Percentiles rank a stretch among this genome's conserved stretches.
These are phyloP conservation scores for Temnopleurus reevesii DNA, from an alignment of 53 echinoderm and acorn worm genomes.

Conservation along the genomic window DNA sequence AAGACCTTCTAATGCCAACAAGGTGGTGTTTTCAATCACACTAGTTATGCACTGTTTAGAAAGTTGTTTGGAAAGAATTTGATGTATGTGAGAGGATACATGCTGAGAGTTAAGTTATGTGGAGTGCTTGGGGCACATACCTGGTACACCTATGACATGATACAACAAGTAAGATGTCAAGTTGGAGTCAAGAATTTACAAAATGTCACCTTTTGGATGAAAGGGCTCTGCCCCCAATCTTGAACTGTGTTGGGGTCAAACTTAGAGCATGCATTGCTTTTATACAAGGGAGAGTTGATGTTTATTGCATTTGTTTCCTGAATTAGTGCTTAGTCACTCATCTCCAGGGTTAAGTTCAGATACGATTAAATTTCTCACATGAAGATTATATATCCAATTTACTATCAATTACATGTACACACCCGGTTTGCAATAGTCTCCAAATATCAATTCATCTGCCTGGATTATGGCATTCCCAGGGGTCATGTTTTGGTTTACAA, in stretches of 20 bases:
- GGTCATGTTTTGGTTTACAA: constrained; percentile 15
- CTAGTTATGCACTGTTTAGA: neutral
- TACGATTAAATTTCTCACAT: neutral
- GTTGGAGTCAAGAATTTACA: neutral
- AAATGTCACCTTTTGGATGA: constrained; percentile 28
- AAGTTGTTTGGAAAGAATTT: constrained; percentile 32
- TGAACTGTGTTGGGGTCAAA: constrained; percentile 2
- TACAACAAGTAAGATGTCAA: neutral
- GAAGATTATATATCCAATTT: neutral
- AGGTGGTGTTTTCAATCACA: neutral
- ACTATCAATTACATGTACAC: constrained; percentile 38
- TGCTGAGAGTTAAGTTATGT: neutral
- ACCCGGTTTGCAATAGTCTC: constrained; percentile 10
- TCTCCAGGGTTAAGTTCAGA: neutral
- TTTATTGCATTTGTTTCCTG: neutral
- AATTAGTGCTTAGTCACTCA: constrained; percentile 22
- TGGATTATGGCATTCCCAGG: constrained; percentile 33
- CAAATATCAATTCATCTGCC: constrained; percentile 25
- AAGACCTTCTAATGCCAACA: too few species aligned
- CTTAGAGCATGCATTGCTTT: neutral
- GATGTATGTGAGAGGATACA: constrained; percentile 3
- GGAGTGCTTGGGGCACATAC: constrained; percentile 1
- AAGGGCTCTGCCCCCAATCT: neutral
- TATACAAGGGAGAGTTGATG: neutral
- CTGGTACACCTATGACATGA: constrained; percentile 10